Evolutionary conservation across 2,888 invertebrate species (phyloP), one percentile per base, ranked within the genome.

Genomic region (Plagodis dolabraria): DNA sequence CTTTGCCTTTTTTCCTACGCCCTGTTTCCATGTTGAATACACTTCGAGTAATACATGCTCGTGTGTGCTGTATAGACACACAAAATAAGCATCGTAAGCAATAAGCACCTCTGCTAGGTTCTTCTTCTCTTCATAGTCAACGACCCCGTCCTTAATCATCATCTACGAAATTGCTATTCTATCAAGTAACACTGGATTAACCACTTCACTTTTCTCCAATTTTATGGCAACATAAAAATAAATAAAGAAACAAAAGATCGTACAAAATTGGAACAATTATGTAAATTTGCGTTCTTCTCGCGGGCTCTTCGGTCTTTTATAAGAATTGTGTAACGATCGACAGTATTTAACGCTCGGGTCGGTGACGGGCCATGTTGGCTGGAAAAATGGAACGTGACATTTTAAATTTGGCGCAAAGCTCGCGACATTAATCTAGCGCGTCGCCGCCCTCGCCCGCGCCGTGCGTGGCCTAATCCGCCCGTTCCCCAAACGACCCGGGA

Each of bases 381-480:
- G 87, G 85, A 87, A 87, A 90, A 88, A 90, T 86, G 87, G 87
- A 85, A 86, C 86, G 89, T 89, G 91, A 87, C 89, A 89, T 90
- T 90, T 89, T 85, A 88, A 90, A 89, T 89, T 86, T 88, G 85
- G 84, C 85, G 86, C 84, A 87, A 88, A 89, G 89, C 87, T 90
- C 80, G 82, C 85, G 83, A 86, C 90, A 89, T 90, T 90, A 89
- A 90, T 89, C 87, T 89, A 85, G 82, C 86, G 85, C 85, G 89
- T 89, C 88, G 86, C 80, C 88, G 88, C 88, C 86, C 85, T 83
- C 83, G 82, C 83, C 83, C 76, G 79, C 76, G 75, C 82, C 82
- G 86, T 86, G 87, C 89, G 86, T 87, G 85, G 86, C 84, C 87
- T 88, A 89, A 89, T 90, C 89, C 88, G 82, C 83, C 81, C 76